phyloP scores from a whole-genome alignment of 1,140 invertebrate genomes.

The Drosophila auraria region DNA sequence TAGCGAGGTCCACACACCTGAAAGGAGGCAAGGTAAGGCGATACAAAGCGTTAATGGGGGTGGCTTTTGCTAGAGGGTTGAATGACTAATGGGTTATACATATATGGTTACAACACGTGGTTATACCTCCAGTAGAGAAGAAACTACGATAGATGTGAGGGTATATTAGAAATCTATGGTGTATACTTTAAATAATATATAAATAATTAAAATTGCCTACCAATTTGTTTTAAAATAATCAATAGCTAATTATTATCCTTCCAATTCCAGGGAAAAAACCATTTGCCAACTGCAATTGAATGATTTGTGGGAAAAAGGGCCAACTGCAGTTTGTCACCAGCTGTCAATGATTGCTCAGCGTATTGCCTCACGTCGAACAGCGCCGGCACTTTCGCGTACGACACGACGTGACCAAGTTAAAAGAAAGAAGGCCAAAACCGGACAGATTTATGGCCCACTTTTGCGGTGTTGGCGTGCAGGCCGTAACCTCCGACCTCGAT shows the following conservation, averaged over 20 bases:
- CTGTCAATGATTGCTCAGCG: conserved; percentile 18
- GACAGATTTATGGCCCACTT: conserved; percentile 43
- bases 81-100: conserved; percentile 15
- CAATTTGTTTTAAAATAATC: background rate
- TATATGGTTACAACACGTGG: background rate
- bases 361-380: conserved; percentile 11
- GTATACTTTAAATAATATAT: too few species aligned
- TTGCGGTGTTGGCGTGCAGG: conserved; percentile 36
- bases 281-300: conserved; percentile 15
- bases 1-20: conserved; percentile 26
- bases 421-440: conserved; percentile 29
- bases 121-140: background rate
- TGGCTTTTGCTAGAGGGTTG: conserved; percentile 12
- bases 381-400: conserved; percentile 2
- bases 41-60: conserved; percentile 22
- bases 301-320: conserved; percentile 23
- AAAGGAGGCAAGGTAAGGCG: conserved; percentile 6
- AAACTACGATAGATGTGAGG: too few species aligned
- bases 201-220: too few species aligned
- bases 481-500: conserved; percentile 47
- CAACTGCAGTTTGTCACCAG: conserved; percentile 30
- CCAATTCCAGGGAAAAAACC: background rate
- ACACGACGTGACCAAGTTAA: conserved; percentile 24
- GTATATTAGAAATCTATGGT: too few species aligned
- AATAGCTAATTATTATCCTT: background rate